Percentiles rank a stretch among this genome's conserved stretches.
Conservation (phyloP, 2,888 invertebrate species). For the Neocrepidodera transversa region DNA sequence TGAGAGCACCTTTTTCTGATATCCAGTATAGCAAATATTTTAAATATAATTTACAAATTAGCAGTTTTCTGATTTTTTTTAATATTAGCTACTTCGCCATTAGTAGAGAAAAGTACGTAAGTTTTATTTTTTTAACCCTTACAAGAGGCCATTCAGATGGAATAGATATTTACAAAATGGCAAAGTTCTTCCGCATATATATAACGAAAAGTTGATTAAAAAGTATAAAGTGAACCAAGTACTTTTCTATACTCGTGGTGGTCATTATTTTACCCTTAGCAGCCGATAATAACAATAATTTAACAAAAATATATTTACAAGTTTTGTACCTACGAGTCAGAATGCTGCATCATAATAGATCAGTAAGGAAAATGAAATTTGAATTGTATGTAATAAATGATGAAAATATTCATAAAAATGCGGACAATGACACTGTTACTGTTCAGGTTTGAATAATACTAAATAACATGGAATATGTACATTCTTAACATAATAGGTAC, state of each 20-base stretch:
- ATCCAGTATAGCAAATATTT: constrained; percentile 29
- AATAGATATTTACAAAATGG: no score
- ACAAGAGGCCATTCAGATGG: no score
- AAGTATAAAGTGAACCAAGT: no score
- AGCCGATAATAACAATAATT: constrained; percentile 19
- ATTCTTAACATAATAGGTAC: constrained; percentile 37
- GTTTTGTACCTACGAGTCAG: constrained; percentile 46
- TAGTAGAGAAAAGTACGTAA: neutral
- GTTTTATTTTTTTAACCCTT: no score
- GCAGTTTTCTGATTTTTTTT: neutral
- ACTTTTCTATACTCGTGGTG: neutral
- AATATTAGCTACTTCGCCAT: neutral
- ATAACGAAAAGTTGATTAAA: no score
- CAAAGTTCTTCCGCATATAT: no score
- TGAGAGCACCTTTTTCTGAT: constrained; percentile 57
- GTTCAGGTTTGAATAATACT: constrained; percentile 47
- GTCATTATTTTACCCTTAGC: constrained; percentile 19
- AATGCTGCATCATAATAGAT: constrained; percentile 45
- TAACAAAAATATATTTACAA: constrained; percentile 44
- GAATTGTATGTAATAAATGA: constrained; percentile 4
- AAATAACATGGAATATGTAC: constrained; percentile 50
- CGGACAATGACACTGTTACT: constrained; percentile 43
- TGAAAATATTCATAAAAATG: constrained; percentile 23
- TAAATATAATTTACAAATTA: neutral
- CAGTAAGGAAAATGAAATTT: constrained; percentile 29